phyloP scores from a whole-genome alignment of 2,888 invertebrate species.

The Microdon myrmicae region DNA sequence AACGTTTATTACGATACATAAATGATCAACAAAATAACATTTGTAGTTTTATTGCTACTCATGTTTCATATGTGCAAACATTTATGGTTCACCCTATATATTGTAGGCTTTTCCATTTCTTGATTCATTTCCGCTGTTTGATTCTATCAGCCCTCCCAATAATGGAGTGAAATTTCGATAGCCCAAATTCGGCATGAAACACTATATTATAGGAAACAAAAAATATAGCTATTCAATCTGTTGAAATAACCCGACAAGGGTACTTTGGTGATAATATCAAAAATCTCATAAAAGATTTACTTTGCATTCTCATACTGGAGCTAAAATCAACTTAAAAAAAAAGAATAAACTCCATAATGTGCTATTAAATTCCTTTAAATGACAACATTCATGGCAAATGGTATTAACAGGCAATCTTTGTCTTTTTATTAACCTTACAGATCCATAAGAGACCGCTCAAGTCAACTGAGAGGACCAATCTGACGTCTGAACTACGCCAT shows the following conservation, averaged over 20 bases:
- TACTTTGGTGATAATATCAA: slow-evolving; percentile 22
- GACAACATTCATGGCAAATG: slow-evolving; percentile 27
- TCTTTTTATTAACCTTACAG: slow-evolving; percentile 43
- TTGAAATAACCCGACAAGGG: slow-evolving; percentile 25
- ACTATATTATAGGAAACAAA: slow-evolving; percentile 8
- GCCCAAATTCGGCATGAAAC: neutral
- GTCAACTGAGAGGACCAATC: slow-evolving; percentile 13
- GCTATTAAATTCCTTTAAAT: slow-evolving; percentile 36
- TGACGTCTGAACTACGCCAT: slow-evolving; percentile 1
- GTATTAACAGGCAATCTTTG: slow-evolving; percentile 31
- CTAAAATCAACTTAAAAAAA: slow-evolving; percentile 2
- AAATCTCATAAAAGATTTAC: neutral
- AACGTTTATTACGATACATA: no score
- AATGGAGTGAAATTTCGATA: neutral
- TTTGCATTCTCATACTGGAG: neutral
- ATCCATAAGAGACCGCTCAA: slow-evolving; percentile 29
- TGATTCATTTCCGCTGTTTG: neutral
- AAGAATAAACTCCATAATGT: slow-evolving; percentile 28
- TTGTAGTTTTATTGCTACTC: no score
- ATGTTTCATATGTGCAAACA: no score
- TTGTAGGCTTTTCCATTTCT: no score
- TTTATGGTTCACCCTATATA: no score
- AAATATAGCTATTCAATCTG: slow-evolving; percentile 31
- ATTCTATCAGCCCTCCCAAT: no score
- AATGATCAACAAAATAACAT: no score